Percentiles rank a stretch among this genome's conserved stretches.
Conservation (phyloP, 2,113 vertebrate genomes). For the Triplophysa tibetana region DNA sequence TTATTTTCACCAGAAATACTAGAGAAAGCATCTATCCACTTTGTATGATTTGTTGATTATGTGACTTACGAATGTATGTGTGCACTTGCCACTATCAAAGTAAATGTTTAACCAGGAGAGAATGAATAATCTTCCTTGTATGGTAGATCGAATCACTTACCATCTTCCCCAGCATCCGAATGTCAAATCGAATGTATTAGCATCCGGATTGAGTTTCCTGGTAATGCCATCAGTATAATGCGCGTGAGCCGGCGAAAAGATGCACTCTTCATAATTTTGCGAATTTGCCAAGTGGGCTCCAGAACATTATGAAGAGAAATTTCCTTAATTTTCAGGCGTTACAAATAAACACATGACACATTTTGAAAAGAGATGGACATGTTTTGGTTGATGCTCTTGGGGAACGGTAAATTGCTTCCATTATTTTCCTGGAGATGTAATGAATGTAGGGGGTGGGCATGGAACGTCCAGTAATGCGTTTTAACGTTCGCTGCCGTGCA, state of each 20-base stretch:
- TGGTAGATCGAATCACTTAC: slow-evolving; percentile 30
- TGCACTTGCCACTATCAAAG: slow-evolving; percentile 36
- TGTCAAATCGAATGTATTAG: neutral
- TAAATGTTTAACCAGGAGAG: slow-evolving; percentile 46
- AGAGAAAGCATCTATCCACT: slow-evolving; percentile 38
- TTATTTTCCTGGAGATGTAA: slow-evolving; percentile 21
- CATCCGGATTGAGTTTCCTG: slow-evolving; percentile 12
- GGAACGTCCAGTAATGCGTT: slow-evolving; percentile 33
- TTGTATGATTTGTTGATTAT: slow-evolving; percentile 50
- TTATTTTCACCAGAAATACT: slow-evolving; percentile 39
- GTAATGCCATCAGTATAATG: slow-evolving; percentile 24
- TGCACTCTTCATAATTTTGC: slow-evolving; percentile 12
- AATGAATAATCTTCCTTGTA: slow-evolving; percentile 48
- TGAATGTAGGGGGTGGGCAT: slow-evolving; percentile 10
- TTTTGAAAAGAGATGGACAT: slow-evolving; percentile 18
- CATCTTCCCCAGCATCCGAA: neutral
- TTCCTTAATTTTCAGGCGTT: slow-evolving; percentile 13
- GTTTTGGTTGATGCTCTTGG: slow-evolving; percentile 21
- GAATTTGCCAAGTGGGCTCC: slow-evolving; percentile 17
- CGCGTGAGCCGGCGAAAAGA: slow-evolving; percentile 10
- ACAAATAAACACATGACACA: slow-evolving; percentile 19
- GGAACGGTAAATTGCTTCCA: slow-evolving; percentile 21
- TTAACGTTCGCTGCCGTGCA: slow-evolving; percentile 7
- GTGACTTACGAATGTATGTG: slow-evolving; percentile 33
- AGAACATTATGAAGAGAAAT: slow-evolving; percentile 27